Conservation (phyloP, 1,140 invertebrate genomes). For the Limonius californicus region DNA sequence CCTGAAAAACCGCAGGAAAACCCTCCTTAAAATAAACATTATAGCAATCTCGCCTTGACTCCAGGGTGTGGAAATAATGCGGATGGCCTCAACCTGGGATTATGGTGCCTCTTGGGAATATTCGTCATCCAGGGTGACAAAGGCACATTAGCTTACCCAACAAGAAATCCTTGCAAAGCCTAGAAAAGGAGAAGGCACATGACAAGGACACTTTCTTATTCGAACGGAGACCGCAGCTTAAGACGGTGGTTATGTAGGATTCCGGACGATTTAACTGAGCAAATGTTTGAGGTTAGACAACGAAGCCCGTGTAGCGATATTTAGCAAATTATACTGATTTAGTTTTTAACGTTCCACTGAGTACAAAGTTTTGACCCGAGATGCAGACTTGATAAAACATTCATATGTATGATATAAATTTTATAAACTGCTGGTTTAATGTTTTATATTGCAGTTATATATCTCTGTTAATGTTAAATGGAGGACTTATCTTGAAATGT, state of each 20-base stretch:
- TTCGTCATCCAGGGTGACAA: slow-evolving; percentile 1
- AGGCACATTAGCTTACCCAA: neutral
- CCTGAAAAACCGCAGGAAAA: too few species aligned
- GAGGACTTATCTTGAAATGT: too few species aligned
- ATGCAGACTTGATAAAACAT: too few species aligned
- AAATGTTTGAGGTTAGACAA: neutral
- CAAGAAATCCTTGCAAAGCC: neutral
- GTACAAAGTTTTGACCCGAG: too few species aligned
- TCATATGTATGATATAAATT: too few species aligned
- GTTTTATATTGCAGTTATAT: too few species aligned
- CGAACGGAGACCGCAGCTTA: neutral
- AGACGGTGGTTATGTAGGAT: neutral
- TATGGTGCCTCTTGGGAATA: slow-evolving; percentile 1
- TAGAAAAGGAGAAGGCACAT: neutral
- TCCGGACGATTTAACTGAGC: neutral
- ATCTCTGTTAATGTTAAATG: too few species aligned
- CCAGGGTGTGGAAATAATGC: slow-evolving; percentile 1
- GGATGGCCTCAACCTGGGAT: neutral
- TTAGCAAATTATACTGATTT: neutral
- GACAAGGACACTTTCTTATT: neutral
- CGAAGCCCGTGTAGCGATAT: neutral
- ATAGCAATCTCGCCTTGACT: neutral
- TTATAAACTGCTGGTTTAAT: too few species aligned
- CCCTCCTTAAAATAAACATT: too few species aligned
- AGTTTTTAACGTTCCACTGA: neutral